Evolutionary conservation across 2,888 invertebrate genomes (phyloP), one percentile per base, ranked within the genome.

Genomic region (Catocala nupta): DNA sequence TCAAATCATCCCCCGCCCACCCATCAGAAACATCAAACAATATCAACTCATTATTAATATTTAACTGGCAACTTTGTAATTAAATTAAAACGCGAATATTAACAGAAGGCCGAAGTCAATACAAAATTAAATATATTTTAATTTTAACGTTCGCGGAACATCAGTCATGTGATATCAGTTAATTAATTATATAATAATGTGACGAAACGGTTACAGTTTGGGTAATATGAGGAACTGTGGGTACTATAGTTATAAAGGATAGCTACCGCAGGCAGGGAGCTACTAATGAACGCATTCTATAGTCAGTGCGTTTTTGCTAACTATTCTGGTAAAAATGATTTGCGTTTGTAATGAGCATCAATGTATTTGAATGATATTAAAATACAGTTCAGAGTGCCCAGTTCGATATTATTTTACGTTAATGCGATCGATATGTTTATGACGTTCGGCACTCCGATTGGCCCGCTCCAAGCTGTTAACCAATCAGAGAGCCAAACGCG

Each of bases 51-150:
- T 70, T 55, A 73, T 65, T 59, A 66, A 73, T 70, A 70, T 69
- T 72, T 61, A 69, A 66, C 69, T 49, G 16, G 55, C 49, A 59
- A 68, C 63, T 58, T 75, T 67, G 67, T 75, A 59, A 75, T 75
- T 63, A 59, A 54, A 55, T 43, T 53, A 67, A 59, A 59, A 5
- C 36, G 61, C 64, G 51, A 59, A 68, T 67, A 73, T 67, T 65
- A 70, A 58, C 54, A 58, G 55, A 72, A 64, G 45, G 60, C 62
- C 60, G 61, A 47, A 63, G 73, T 72, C 73, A 75, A 69, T 74
- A 66, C 61, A 36, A 61, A 53, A 69, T 72, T 57, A 66, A 70
- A 75, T 63, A 65, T 61, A 43, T 70, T 74, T 69, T 67, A 75
- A 74, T 75, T 75, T 75, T 16, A 51, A 8, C 59, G 55, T 65